A percentile compares a stretch with the other conserved stretches of the same genome.
Evolutionary conservation across 2,113 vertebrate species (phyloP).

Genomic region (Psilopsiagon aymara): DNA sequence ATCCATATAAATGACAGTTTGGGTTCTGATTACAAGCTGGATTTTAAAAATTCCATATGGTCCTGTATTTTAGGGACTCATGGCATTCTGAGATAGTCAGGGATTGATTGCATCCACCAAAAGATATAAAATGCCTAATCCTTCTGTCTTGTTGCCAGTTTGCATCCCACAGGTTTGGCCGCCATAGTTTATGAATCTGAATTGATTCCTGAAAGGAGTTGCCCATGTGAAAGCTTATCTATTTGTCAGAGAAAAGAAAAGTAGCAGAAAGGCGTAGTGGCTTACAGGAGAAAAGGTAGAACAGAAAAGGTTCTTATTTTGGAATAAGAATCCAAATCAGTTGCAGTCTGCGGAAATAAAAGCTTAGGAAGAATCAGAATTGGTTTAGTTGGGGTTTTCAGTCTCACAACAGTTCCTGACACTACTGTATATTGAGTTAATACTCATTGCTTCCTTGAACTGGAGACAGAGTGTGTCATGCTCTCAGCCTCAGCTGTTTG

Average conservation of each 20-base stretch:
- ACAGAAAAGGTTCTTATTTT: background rate
- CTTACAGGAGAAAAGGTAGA: background rate
- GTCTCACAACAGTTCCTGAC: background rate
- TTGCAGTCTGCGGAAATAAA: background rate
- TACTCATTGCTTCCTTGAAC: background rate
- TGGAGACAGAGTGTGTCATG: background rate
- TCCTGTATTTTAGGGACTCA: accelerated
- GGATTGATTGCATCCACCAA: background rate
- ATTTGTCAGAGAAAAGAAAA: background rate
- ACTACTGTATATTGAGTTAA: background rate
- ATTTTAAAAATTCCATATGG: background rate
- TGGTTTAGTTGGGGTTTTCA: background rate
- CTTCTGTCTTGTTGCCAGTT: background rate
- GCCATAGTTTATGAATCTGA: background rate
- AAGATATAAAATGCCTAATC: background rate
- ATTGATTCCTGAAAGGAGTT: background rate
- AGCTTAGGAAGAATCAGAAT: background rate
- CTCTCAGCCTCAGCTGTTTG: background rate
- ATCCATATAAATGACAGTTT: background rate
- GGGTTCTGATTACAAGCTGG: background rate
- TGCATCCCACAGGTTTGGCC: background rate
- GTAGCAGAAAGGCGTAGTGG: background rate
- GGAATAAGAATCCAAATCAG: background rate
- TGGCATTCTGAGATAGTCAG: background rate
- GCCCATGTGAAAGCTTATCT: background rate